phyloP scores from a whole-genome alignment of 2,113 vertebrate genomes.

The Sprattus sprattus region DNA sequence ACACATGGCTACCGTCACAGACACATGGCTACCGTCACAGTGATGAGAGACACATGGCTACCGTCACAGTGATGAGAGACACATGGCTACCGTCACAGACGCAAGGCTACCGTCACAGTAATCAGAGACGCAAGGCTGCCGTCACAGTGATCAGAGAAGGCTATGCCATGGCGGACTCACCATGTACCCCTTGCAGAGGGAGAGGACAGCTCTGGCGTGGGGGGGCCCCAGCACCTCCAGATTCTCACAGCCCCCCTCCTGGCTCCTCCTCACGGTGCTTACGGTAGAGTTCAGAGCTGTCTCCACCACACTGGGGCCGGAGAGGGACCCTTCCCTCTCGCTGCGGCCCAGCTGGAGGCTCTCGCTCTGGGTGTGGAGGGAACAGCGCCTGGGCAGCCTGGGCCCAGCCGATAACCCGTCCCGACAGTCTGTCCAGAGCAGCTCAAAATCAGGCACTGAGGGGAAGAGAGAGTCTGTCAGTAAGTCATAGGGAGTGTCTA shows the following conservation, averaged over 20 bases:
- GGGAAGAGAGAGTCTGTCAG: not conserved
- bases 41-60: no score
- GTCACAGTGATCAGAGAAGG: no score
- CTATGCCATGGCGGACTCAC: conserved; percentile 26
- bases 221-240: conserved; percentile 34
- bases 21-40: no score
- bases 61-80: no score
- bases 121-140: no score
- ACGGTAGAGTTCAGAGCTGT: conserved; percentile 36
- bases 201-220: conserved; percentile 32
- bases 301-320: conserved; percentile 34
- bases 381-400: conserved; percentile 28
- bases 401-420: not conserved
- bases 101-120: no score
- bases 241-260: conserved; percentile 33
- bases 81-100: no score
- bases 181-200: conserved; percentile 41
- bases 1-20: no score
- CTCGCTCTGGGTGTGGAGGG: conserved; percentile 33
- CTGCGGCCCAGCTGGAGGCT: conserved; percentile 32
- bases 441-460: conserved; percentile 48
- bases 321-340: conserved; percentile 15
- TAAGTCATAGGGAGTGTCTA: not conserved
- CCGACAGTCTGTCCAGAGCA: conserved; percentile 47
- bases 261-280: conserved; percentile 34